Base-by-base conservation (phyloP, 2,113 vertebrate genomes). In the Theristicus caerulescens region DNA sequence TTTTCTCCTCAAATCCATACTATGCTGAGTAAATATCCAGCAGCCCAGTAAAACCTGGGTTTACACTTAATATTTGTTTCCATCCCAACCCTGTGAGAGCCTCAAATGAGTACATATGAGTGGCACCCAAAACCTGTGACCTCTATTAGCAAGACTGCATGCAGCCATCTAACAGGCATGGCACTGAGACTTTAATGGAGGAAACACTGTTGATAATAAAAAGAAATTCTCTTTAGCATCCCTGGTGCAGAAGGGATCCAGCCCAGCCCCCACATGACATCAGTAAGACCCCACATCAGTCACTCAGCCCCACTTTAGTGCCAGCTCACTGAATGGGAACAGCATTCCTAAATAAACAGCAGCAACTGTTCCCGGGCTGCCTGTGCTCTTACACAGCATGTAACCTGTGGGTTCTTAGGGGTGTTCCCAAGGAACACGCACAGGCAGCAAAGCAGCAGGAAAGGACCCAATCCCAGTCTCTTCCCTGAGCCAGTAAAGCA, bases 61-160 rank as follows among this genome's bases (percentile, higher is more conserved):
- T 82, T 90, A 38, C 3, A 3, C 14, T 40, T 29, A 86, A 11
- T 40, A 51, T n/a, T 26, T 74, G 2, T 2, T 52, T 90, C 47
- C 44, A 21, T 42, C 22, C 11, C 31, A 55, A 36, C 11, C 26
- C 32, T 70, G 24, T 0, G 0, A 90, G 40, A 82, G 4, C 8
- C 46, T 87, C 4, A 5, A 24, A 40, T 20, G 34, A 47, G 11
- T 13, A 38, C 2, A 1, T 12, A 16, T 25, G 34, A 77, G 27
- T 2, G 4, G n/a, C 18, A 81, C 32, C 8, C 0, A 0, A 80
- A 88, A 77, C 51, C 31, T 62, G 40, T 1, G 1, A 24, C 42
- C 32, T 55, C 47, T 55, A 8, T 34, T 54, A 90, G 42, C 32
- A 81, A 59, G 44, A 64, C 27, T 1, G 6, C 10, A 29, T 7